phyloP scores from a whole-genome alignment of 2,113 vertebrate species.

The Chroicocephalus ridibundus region DNA sequence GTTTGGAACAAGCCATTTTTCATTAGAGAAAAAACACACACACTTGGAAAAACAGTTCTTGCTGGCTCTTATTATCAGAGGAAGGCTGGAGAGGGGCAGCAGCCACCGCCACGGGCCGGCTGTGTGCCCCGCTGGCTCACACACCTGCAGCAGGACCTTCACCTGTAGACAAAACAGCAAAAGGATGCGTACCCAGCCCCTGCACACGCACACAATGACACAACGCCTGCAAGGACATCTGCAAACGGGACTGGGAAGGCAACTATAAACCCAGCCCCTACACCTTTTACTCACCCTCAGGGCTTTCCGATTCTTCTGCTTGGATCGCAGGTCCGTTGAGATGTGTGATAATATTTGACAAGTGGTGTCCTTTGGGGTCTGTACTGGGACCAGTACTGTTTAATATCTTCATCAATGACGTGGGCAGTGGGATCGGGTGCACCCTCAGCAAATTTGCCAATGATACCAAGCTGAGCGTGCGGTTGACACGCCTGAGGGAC shows the following conservation, averaged over 20 bases:
- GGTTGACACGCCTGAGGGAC: background rate
- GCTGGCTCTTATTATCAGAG: background rate
- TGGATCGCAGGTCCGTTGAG: background rate
- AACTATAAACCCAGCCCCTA: background rate
- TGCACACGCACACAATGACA: fast-evolving
- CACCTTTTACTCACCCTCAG: background rate
- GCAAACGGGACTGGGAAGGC: background rate
- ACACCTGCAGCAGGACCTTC: background rate
- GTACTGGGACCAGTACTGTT: background rate
- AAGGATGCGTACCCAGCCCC: background rate
- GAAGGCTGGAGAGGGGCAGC: background rate
- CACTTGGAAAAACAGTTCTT: background rate
- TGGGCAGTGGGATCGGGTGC: background rate
- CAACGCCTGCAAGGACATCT: background rate
- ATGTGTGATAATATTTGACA: background rate
- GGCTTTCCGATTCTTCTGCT: background rate
- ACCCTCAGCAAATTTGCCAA: background rate
- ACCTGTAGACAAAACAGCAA: fast-evolving
- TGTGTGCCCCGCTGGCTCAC: background rate
- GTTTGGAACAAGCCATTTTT: background rate
- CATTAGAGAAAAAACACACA: background rate
- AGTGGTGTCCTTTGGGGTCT: background rate
- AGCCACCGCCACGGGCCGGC: fast-evolving
- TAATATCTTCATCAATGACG: background rate
- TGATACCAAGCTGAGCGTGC: background rate